Conservation (phyloP, 2,797 vertebrate species). For the Leptatherina wallacei region DNA sequence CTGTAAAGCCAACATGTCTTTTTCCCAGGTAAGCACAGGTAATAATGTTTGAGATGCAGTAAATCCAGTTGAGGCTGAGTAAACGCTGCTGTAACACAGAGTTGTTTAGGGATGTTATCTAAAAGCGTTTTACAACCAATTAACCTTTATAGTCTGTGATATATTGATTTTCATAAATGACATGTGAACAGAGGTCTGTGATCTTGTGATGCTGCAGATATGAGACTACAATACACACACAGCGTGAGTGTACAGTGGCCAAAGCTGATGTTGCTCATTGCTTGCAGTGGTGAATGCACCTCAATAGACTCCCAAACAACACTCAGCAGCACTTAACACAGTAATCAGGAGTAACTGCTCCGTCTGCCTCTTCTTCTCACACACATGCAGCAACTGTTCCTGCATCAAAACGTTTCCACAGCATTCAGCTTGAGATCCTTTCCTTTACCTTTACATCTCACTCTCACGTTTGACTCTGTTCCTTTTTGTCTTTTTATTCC, state of each 20-base stretch:
- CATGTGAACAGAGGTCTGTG: slow-evolving; percentile 26
- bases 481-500: slow-evolving; percentile 32
- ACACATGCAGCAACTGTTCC: slow-evolving; percentile 20
- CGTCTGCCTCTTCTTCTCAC: slow-evolving; percentile 20
- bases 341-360: slow-evolving; percentile 48
- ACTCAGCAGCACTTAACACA: slow-evolving; percentile 58
- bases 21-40: slow-evolving; percentile 86
- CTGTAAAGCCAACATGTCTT: slow-evolving; percentile 62
- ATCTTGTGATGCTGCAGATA: neutral
- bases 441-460: slow-evolving; percentile 24
- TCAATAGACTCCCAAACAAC: slow-evolving; percentile 56
- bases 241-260: slow-evolving; percentile 8
- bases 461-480: slow-evolving; percentile 18
- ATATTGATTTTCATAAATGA: slow-evolving; percentile 50
- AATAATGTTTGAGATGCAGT: slow-evolving; percentile 68
- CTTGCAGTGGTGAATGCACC: slow-evolving; percentile 16
- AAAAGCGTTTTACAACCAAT: slow-evolving; percentile 32
- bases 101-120: slow-evolving; percentile 32
- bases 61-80: slow-evolving; percentile 52
- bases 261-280: slow-evolving; percentile 42
- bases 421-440: slow-evolving; percentile 34
- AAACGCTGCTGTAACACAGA: slow-evolving; percentile 52
- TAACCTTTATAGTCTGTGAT: slow-evolving; percentile 36
- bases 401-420: slow-evolving; percentile 52
- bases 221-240: slow-evolving; percentile 7